Conservation (phyloP, 2,113 vertebrate genomes). For the Toxostoma redivivum region DNA sequence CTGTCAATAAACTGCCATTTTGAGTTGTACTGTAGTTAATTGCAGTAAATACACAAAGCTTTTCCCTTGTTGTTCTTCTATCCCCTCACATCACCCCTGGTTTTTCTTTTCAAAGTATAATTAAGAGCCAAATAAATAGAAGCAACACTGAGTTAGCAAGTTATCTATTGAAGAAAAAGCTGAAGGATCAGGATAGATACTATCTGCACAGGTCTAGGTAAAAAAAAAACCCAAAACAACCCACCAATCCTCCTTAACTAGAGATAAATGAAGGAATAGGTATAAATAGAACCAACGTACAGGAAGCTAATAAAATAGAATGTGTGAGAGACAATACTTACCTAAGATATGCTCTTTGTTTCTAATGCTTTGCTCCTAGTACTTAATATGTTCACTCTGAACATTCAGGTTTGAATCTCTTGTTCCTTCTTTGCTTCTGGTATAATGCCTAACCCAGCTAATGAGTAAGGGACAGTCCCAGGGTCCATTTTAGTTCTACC, state of each 20-base stretch:
- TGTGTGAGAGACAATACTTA: neutral
- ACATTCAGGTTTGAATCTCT: neutral
- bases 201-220: neutral
- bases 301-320: neutral
- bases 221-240: neutral
- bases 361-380: neutral
- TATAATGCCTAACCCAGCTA: neutral
- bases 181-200: neutral
- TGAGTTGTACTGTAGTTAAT: neutral
- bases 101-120: neutral
- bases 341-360: neutral
- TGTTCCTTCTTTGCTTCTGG: neutral
- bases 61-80: neutral
- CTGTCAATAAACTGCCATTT: slow-evolving; percentile 28
- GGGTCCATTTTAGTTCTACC: neutral
- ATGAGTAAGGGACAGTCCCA: neutral
- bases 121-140: neutral
- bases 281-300: neutral
- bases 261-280: neutral
- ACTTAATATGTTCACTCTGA: neutral
- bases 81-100: neutral
- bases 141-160: neutral
- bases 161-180: neutral
- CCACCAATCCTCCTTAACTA: neutral
- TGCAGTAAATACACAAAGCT: neutral